A percentile compares a stretch with the other conserved stretches of the same genome.
phyloP scores from a whole-genome alignment of 2,113 vertebrate genomes.

The Anser brachyrhynchus region DNA sequence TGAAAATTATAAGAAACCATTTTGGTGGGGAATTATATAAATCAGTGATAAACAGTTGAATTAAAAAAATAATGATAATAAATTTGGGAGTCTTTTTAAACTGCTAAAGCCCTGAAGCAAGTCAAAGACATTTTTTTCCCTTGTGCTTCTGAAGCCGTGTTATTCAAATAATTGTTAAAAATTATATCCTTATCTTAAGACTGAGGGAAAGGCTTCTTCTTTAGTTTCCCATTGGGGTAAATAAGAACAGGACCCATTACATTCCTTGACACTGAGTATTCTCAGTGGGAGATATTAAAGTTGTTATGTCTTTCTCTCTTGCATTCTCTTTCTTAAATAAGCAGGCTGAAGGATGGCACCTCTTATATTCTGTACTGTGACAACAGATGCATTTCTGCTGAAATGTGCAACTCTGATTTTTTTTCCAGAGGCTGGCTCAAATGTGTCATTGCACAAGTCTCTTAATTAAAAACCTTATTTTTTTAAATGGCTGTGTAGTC shows the following conservation, averaged over 20 bases:
- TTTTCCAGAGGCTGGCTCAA: background rate
- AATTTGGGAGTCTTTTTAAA: background rate
- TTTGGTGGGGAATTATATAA: background rate
- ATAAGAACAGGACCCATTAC: background rate
- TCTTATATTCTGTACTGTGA: background rate
- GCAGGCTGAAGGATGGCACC: background rate
- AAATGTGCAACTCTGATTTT: background rate
- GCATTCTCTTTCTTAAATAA: background rate
- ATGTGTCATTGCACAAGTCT: background rate
- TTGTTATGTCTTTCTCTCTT: background rate
- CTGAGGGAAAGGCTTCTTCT: background rate
- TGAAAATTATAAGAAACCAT: background rate
- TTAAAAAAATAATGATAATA: background rate
- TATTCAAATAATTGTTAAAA: background rate
- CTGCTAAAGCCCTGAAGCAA: background rate
- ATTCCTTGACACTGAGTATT: background rate
- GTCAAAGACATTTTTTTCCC: background rate
- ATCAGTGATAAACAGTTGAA: background rate
- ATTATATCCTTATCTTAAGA: background rate
- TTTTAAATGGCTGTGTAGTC: background rate
- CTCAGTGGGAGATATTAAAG: background rate
- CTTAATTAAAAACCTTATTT: conserved; percentile 3
- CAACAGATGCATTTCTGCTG: background rate
- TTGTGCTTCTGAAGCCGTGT: background rate
- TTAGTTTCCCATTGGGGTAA: background rate